These are phyloP conservation scores for Nomia melanderi DNA, from an alignment of 1,140 invertebrate species.

Conservation along the genomic window DNA sequence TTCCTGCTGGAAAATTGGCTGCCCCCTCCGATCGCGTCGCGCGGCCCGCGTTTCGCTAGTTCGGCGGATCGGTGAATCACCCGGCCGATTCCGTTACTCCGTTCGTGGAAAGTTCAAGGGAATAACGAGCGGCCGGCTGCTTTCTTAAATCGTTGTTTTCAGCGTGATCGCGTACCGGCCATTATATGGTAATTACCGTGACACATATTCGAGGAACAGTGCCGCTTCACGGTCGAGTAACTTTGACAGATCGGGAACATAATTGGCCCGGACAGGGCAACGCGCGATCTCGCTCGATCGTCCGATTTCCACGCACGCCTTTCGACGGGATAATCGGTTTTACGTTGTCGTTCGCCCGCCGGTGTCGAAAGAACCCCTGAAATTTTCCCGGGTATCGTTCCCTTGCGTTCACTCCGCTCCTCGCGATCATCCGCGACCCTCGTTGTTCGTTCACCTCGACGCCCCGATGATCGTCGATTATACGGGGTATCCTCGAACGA, in stretches of 20 bases:
- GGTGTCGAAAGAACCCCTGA: neutral
- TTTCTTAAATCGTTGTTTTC: conserved; percentile 44
- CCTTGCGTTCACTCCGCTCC: neutral
- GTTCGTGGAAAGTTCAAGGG: conserved; percentile 59
- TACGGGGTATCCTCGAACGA: neutral
- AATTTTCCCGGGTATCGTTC: neutral
- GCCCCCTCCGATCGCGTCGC: neutral
- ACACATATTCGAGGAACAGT: conserved; percentile 26
- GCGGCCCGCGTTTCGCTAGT: neutral
- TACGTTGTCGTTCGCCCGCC: neutral
- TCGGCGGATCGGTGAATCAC: conserved; percentile 41
- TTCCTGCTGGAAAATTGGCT: too few relatives aligned
- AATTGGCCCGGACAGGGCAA: conserved; percentile 16
- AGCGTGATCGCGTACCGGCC: conserved; percentile 17
- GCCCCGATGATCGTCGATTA: neutral
- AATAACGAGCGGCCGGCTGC: conserved; percentile 13
- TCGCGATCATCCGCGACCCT: neutral
- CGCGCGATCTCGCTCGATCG: neutral
- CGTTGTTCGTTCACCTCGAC: conserved; percentile 29
- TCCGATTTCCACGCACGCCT: neutral
- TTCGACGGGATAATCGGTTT: neutral
- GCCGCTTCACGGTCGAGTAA: conserved; percentile 45
- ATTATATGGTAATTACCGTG: conserved; percentile 54
- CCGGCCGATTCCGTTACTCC: conserved; percentile 36
- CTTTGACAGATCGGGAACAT: conserved; percentile 32